Conservation (phyloP, 2,797 vertebrate species). For the Silurus aristotelis region DNA sequence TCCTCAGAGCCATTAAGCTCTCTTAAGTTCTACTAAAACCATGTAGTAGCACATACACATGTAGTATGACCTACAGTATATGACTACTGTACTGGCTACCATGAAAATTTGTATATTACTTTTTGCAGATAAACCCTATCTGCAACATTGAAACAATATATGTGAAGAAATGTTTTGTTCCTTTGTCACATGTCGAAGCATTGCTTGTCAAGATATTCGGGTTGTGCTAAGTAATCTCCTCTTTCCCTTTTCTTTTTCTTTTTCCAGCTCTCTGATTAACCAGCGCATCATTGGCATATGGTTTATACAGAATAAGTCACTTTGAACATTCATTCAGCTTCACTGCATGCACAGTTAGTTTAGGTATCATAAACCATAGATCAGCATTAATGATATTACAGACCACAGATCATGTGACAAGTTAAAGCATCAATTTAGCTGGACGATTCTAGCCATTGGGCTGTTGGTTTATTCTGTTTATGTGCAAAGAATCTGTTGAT, state of each 20-base stretch:
- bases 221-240: constrained; percentile 33
- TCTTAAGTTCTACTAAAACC: constrained; percentile 5
- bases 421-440: not conserved
- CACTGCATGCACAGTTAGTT: not conserved
- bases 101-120: not conserved
- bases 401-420: not conserved
- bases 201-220: constrained; percentile 21
- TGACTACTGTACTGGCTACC: not conserved
- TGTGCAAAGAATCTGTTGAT: not conserved
- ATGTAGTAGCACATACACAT: not conserved
- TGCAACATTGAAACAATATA: not conserved
- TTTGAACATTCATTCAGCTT: constrained; percentile 20
- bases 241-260: constrained; percentile 15
- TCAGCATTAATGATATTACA: not conserved
- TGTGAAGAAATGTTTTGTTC: constrained; percentile 5
- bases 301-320: constrained; percentile 35
- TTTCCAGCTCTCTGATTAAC: constrained; percentile 45
- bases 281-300: constrained; percentile 40
- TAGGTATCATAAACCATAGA: not conserved
- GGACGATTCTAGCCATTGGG: not conserved
- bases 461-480: not conserved
- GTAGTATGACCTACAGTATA: not conserved
- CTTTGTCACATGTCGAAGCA: constrained; percentile 16
- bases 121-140: not conserved
- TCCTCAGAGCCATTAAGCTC: not conserved